Base-by-base conservation (phyloP, 1,140 invertebrate species). In the Asobara japonica region DNA sequence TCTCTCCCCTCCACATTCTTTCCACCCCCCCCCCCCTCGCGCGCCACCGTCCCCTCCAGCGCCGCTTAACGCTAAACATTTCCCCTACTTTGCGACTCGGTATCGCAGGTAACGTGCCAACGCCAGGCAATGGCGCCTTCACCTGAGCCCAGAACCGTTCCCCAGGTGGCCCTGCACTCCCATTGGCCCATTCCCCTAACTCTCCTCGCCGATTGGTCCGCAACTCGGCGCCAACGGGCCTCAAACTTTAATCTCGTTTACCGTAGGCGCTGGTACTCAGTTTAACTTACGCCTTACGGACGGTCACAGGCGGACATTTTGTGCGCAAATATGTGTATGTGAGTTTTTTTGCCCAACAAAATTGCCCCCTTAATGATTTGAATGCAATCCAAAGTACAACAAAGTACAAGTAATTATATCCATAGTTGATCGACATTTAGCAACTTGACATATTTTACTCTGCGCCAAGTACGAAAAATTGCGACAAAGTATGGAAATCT, bases 161-260 rank as follows among this genome's bases (percentile, higher is more conserved):
- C 65, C 76, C 82, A 82, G 79, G 80, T 82, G 78, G 73, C 60
- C 27, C 38, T 6, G 0, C 13, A 3, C 20, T 13, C 1, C 38
- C 67, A 84, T 84, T 86, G 79, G 82, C 74, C 70, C 72, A 69
- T 66, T 16, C 69, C 69, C n/a, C 11, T 62, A 73, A 71, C 69
- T n/a, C 68, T 13, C 0, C 2, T 2, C 38, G 61, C 36, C 31
- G 73, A 84, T 84, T 85, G 83, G 84, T 36, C 41, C 56, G 7
- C n/a, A 36, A 16, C 27, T 27, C 48, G 73, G 78, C 75, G 78
- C 73, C 76, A 74, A 71, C 74, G 71, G 78, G 70, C 74, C 73
- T 74, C 75, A 75, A 77, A 80, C 81, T 83, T 80, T 82, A 85
- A 84, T 86, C 82, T 85, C 81, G 77, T 84, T 84, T 84, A 83